Evolutionary conservation across 1,140 invertebrate genomes (phyloP), one percentile per base, ranked within the genome.

Genomic region (Schlechtendalia chinensis): DNA sequence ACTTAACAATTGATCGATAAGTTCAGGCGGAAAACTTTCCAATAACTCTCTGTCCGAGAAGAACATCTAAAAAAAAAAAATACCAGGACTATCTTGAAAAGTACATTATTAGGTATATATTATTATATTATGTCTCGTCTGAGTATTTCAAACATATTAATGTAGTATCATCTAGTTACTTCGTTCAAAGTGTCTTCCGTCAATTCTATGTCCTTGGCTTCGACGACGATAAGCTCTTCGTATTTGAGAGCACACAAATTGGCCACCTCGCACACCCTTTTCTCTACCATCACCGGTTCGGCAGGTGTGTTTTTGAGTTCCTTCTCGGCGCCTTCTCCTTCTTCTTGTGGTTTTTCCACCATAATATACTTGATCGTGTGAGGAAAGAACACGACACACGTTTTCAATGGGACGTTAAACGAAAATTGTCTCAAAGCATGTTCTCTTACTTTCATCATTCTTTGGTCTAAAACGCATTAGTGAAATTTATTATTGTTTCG

Each of bases 321-420:
- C 39, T 82, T 32, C 10, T 50, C 47, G 10, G 11, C 12, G 77
- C 82, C 1, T 56, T 81, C 24, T 67, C 82, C 32, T 81, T 82
- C 47, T 54, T 81, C 47, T 81, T 82, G 16, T 71, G 74, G 50
- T 72, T 67, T 59, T 83, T 82, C 29, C 80, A 81, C 39, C 54
- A 50, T 32, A 61, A 61, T 58, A 16, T 81, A 82, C 6, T 81
- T 69, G 45, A 83, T 69, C 19, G 82, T 82, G 17, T 84, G 84
- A 50, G 84, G 84, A 27, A 84, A 84, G 59, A 82, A 84, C 22
- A 84, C 4, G 17, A 83, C 82, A 19, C 83, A 58, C 1, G 83
- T 82, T 56, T 83, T 81, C 5, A 80, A 77, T n/a, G 61, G 58
- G 14, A 83, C n/a, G 22, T 80, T 27, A 17, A 75, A 58, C n/a